A percentile compares a stretch with the other conserved stretches of the same genome.
phyloP scores from a whole-genome alignment of 2,113 vertebrate species.

The Vimba vimba region DNA sequence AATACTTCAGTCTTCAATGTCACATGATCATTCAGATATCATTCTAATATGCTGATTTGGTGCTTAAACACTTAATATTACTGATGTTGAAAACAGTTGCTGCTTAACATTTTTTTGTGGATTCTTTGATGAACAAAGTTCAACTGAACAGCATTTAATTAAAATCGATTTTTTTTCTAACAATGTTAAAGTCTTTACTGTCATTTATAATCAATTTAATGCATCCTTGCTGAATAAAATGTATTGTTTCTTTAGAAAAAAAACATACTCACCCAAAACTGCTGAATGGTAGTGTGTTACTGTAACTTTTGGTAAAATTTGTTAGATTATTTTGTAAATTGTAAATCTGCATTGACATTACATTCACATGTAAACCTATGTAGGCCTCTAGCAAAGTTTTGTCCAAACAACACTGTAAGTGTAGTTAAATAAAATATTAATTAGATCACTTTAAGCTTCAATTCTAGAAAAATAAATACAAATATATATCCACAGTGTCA shows the following conservation, averaged over 20 bases:
- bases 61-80: too few species aligned
- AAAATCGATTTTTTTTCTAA: neutral
- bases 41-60: neutral
- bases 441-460: too few species aligned
- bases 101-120: too few species aligned
- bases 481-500: neutral
- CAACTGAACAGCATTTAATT: too few species aligned
- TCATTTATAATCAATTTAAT: neutral
- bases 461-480: neutral
- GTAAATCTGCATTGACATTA: too few species aligned
- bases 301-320: neutral
- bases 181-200: neutral
- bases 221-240: neutral
- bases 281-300: neutral
- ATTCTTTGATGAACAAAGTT: too few species aligned
- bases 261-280: neutral
- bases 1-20: neutral
- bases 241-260: neutral
- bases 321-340: too few species aligned
- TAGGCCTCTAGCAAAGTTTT: too few species aligned
- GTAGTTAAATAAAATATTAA: too few species aligned
- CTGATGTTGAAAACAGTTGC: too few species aligned
- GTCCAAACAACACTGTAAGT: too few species aligned
- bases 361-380: too few species aligned
- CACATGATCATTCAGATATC: neutral